Evolutionary conservation across 2,113 vertebrate genomes (phyloP), one percentile per base, ranked within the genome.

Genomic region (Passer montanus): DNA sequence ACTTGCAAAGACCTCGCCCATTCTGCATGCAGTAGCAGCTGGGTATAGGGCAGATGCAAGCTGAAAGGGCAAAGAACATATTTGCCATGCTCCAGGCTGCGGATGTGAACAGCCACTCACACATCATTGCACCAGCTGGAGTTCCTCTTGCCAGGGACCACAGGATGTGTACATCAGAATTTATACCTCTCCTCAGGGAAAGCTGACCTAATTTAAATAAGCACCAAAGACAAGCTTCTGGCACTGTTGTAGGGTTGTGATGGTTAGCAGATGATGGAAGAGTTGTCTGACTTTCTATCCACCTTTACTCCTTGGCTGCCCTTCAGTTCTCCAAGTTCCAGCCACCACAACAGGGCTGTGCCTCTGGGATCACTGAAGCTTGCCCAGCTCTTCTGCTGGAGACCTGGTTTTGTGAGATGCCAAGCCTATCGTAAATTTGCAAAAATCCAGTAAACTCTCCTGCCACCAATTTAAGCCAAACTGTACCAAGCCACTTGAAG

Each of bases 401-500:
- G 84, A 69, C 39, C 59, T 69, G 85, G 55, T 80, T 79, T 89
- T 83, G 70, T 70, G 55, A 94, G 13, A 63, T 79, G 39, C 75
- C 89, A 87, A 93, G 41, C 47, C 63, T 95, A 27, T 43, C 59
- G 35, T 23, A 74, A 66, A 91, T 39, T 93, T 59, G 19, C 26
- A 83, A 62, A 89, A 76, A 69, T 70, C 58, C 55, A 62, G 37
- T 87, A 67, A 91, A 79, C 21, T 95, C 80, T 50, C 66, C 39
- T 70, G 79, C 55, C 83, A 88, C 55, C 43, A 77, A 11, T 89
- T 84, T 81, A 80, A 97, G 30, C 69, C 90, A 74, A 85, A 85
- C 13, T 28, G 12, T 70, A 56, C 39, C 30, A n/a, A 26, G 35
- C 10, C 53, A 46, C 49, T 82, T 56, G 35, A 91, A 91, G 56